Evolutionary conservation across 2,888 invertebrate species (phyloP), one percentile per base, ranked within the genome.

Genomic region (Andrena camellia): DNA sequence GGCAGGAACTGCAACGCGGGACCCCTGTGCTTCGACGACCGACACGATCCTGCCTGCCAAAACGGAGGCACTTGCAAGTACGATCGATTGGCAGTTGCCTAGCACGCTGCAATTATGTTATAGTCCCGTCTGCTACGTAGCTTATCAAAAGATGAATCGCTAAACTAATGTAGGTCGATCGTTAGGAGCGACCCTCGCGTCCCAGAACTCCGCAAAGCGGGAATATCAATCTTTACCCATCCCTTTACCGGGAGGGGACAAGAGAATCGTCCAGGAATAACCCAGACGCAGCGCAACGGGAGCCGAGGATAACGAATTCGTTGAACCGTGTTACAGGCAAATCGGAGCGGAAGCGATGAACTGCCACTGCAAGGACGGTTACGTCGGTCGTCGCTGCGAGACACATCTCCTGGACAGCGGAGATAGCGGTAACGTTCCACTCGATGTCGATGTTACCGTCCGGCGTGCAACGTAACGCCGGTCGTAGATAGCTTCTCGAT

Each of bases 31-130:
- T 96, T 96, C 81, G 95, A 96, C 76, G 95, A 95, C 60, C 95
- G 95, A 79, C 95, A 95, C 78, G 94, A 95, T 90, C 89, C 91
- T 79, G 96, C 97, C 92, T 98, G 98, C 94, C 96, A 96, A 94
- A 98, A 98, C 91, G 97, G 97, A 52, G 98, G 97, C 81, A 96
- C 96, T 68, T 98, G 98, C 96, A 96, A 97, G 98, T 98, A 96
- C 35, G 81, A 59, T 8, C 2, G n/a, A n/a, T n/a, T n/a, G 10
- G 7, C 1, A 35, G 13, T 52, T 52, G 17, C 31, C 23, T 7
- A n/a, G n/a, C 5, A 42, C 6, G 5, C 1, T 42, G 42, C 42
- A 42, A 42, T 42, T 42, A 42, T 17, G 42, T 42, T 42, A 42
- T 42, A 42, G 42, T 42, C 42, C 42, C 42, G 17, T 42, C 17